Percentiles rank a stretch among this genome's conserved stretches.
Evolutionary conservation across 2,888 invertebrate species (phyloP).

Genomic region (Heliconius erato): DNA sequence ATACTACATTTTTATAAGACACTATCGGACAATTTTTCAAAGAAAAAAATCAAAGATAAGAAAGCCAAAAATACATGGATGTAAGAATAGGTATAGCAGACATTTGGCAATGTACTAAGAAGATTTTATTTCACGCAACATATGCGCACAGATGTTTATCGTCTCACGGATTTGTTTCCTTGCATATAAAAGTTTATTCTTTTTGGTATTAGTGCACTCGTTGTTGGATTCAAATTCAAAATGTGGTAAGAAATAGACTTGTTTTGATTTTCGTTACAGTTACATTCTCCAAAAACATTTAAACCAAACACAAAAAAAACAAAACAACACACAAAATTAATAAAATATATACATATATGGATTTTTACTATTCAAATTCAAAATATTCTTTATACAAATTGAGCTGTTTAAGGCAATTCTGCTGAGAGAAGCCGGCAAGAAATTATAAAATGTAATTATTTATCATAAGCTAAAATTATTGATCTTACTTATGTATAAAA

Average conservation of each 20-base stretch:
- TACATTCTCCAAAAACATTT: neutral
- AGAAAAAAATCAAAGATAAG: neutral
- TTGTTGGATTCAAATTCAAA: slow-evolving; percentile 3
- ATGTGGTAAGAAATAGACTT: neutral
- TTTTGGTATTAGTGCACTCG: neutral
- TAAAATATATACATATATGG: neutral
- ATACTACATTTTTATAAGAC: neutral
- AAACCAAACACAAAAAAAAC: neutral
- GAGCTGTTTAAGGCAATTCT: too few relatives aligned
- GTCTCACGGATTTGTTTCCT: slow-evolving; percentile 32
- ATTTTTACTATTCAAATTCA: too few relatives aligned
- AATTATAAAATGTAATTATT: too few relatives aligned
- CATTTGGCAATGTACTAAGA: slow-evolving; percentile 33
- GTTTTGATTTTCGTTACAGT: neutral
- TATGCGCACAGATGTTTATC: slow-evolving; percentile 35
- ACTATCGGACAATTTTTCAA: neutral
- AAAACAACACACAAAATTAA: neutral
- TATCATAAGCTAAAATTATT: neutral
- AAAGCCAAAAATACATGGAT: neutral
- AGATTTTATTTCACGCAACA: slow-evolving; percentile 45
- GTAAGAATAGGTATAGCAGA: slow-evolving; percentile 10
- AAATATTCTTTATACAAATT: too few relatives aligned
- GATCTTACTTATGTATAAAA: neutral
- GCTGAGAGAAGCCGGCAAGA: too few relatives aligned
- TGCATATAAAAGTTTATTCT: slow-evolving; percentile 21